These are phyloP conservation scores for Myodes glareolus DNA, from an alignment of 2,113 vertebrate genomes.

Conservation along the genomic window DNA sequence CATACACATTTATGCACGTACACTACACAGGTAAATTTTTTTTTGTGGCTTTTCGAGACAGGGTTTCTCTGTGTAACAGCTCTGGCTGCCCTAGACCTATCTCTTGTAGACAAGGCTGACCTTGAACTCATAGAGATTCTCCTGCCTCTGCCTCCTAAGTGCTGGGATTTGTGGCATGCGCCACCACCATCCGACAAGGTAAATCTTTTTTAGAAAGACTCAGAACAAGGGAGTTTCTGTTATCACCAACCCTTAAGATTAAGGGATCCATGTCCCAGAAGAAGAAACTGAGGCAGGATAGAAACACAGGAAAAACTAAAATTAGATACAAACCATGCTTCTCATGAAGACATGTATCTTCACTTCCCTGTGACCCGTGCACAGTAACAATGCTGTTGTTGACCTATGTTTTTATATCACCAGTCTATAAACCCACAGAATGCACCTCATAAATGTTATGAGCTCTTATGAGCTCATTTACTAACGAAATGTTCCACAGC, in stretches of 20 bases:
- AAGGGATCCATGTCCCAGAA: not conserved
- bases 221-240: not conserved
- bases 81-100: too few species aligned
- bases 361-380: not conserved
- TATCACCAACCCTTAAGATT: not conserved
- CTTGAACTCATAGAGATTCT: too few species aligned
- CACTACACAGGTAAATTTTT: too few species aligned
- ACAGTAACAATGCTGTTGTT: not conserved
- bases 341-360: not conserved
- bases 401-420: not conserved
- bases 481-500: too few species aligned
- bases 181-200: rapidly evolving
- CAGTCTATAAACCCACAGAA: not conserved
- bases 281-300: not conserved
- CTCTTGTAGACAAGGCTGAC: too few species aligned
- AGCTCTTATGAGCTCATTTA: not conserved
- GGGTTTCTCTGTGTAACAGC: too few species aligned
- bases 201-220: not conserved
- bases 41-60: too few species aligned
- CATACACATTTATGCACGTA: not conserved
- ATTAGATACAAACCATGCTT: not conserved
- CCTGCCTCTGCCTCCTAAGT: too few species aligned
- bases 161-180: rapidly evolving
- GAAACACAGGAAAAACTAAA: not conserved
- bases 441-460: not conserved